Evolutionary conservation across 2,113 vertebrate species (phyloP).

Genomic region (Nematolebias whitei): DNA sequence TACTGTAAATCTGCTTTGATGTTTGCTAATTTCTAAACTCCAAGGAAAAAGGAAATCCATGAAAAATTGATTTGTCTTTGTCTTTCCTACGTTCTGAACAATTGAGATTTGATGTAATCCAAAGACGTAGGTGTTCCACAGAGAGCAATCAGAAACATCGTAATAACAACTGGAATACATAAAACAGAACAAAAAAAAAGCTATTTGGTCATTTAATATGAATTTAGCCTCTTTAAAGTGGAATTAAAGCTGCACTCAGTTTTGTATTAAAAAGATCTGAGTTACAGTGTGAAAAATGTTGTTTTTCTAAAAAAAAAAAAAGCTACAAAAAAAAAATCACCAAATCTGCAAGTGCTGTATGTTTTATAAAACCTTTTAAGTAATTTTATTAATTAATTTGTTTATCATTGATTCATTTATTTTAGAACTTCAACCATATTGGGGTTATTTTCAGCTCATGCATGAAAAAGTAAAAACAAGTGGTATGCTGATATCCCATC

Average conservation of each 20-base stretch:
- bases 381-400: too few species aligned
- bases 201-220: background rate
- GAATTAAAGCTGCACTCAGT: background rate
- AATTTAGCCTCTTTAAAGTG: background rate
- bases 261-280: too few species aligned
- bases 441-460: too few species aligned
- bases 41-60: background rate
- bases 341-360: too few species aligned
- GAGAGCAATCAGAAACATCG: constrained; percentile 4
- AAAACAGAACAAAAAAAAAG: background rate
- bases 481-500: too few species aligned
- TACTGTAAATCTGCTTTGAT: background rate
- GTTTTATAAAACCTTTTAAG: too few species aligned
- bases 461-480: too few species aligned
- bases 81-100: background rate
- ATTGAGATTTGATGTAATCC: background rate
- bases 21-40: constrained; percentile 2
- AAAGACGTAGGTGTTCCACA: background rate
- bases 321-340: too few species aligned
- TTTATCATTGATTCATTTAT: too few species aligned
- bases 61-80: background rate
- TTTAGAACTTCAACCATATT: too few species aligned
- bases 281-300: too few species aligned
- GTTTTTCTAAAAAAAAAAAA: too few species aligned
- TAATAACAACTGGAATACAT: background rate